phyloP scores from a whole-genome alignment of 2,888 invertebrate species.

The Abscondita cerata region DNA sequence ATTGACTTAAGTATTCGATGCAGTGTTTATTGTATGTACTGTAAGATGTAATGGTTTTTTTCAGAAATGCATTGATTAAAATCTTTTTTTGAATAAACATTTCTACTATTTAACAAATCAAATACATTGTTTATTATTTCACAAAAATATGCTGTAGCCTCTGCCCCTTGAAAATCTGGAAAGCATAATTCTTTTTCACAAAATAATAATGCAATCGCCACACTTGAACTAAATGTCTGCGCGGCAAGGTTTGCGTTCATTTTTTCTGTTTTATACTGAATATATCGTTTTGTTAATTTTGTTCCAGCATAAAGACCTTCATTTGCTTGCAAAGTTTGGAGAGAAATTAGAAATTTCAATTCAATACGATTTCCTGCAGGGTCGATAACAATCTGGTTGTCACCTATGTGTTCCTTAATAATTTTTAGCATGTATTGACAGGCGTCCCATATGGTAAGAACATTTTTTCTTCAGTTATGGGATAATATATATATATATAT shows the following conservation, averaged over 20 bases:
- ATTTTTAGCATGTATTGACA: slow-evolving; percentile 7
- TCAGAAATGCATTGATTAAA: too few species aligned
- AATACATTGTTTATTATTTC: too few species aligned
- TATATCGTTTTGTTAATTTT: neutral
- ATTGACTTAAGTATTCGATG: slow-evolving; percentile 1
- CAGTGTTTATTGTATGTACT: neutral
- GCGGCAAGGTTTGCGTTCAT: slow-evolving; percentile 1
- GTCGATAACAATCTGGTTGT: neutral
- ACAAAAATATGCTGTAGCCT: too few species aligned
- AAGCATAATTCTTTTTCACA: too few species aligned
- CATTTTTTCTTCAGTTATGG: neutral
- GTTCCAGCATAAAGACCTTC: too few species aligned
- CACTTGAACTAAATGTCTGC: slow-evolving; percentile 7
- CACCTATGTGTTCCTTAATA: neutral
- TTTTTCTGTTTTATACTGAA: neutral
- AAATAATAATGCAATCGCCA: slow-evolving; percentile 3
- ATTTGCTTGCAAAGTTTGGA: too few species aligned
- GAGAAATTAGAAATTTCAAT: too few species aligned
- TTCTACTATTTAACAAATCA: slow-evolving; percentile 4
- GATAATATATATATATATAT: slow-evolving; percentile 4
- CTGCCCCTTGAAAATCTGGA: too few species aligned
- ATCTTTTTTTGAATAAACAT: neutral
- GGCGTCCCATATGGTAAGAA: neutral
- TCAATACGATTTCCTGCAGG: too few species aligned
- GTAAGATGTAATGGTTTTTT: neutral